Percentiles rank a stretch among this genome's conserved stretches.
phyloP scores from a whole-genome alignment of 64 coral and sea anemone genomes.

The Pachyseris speciosa region DNA sequence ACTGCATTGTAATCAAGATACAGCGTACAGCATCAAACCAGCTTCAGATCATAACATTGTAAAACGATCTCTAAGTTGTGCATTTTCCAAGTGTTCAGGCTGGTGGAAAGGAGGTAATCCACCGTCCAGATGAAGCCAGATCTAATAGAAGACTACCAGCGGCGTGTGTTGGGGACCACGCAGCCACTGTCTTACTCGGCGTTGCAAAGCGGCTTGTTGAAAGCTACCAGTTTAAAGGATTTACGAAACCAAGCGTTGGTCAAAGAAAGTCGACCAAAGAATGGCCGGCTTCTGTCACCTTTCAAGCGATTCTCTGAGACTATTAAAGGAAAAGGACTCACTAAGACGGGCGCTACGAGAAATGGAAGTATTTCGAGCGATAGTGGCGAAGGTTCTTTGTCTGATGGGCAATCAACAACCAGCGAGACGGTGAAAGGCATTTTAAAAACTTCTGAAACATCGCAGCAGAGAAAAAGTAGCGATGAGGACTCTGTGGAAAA shows the following conservation, averaged over 20 bases:
- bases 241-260: neutral
- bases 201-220: neutral
- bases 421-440: neutral
- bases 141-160: neutral
- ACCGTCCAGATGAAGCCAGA: constrained; percentile 29
- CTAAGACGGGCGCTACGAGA: neutral
- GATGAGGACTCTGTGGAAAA: neutral
- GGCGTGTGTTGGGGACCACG: neutral
- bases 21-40: neutral
- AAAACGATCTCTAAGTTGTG: too few relatives aligned
- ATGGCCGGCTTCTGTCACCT: constrained; percentile 5
- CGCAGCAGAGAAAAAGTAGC: neutral
- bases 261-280: neutral
- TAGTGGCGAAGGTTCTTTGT: constrained; percentile 35
- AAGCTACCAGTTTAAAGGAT: constrained; percentile 21
- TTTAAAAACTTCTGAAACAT: neutral
- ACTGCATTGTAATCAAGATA: neutral
- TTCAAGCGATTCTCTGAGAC: constrained; percentile 2
- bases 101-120: too few relatives aligned
- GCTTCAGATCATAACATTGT: neutral
- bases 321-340: constrained; percentile 5
- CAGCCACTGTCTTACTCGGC: constrained; percentile 35
- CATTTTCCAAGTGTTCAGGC: neutral
- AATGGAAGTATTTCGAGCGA: constrained; percentile 46
- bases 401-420: neutral